Evolutionary conservation across 2,113 vertebrate genomes (phyloP).

Genomic region (Microcebus griseorufus): DNA sequence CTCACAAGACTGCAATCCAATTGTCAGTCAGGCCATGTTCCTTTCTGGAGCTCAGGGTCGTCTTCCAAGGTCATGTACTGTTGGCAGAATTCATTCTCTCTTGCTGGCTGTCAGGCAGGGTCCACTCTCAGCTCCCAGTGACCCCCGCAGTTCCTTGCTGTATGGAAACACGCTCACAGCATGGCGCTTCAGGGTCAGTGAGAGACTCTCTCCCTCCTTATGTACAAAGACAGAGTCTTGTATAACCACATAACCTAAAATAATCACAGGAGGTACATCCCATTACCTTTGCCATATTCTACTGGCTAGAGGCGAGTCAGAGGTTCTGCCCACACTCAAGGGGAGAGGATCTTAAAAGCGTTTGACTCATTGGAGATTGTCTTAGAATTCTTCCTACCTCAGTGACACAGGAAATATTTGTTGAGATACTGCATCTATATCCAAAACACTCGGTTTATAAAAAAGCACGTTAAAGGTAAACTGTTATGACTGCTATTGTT

Average conservation of each 20-base stretch:
- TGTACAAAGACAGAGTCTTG: not conserved
- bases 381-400: not conserved
- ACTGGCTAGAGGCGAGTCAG: not conserved
- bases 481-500: not conserved
- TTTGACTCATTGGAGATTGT: not conserved
- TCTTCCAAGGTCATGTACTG: not conserved
- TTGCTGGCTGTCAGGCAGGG: not conserved
- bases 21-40: not conserved
- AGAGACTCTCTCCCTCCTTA: not conserved
- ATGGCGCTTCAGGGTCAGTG: not conserved
- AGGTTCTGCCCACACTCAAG: not conserved
- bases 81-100: not conserved
- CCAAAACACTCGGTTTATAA: not conserved
- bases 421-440: not conserved
- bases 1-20: not conserved
- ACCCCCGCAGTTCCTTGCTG: not conserved
- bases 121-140: not conserved
- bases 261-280: not conserved
- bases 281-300: not conserved
- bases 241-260: not conserved
- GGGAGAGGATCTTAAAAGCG: not conserved
- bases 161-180: not conserved
- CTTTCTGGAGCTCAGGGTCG: not conserved
- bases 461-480: slow-evolving; percentile 1
- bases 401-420: not conserved